Conservation (phyloP, 1,140 invertebrate genomes). For the Drosophila aff. region DNA sequence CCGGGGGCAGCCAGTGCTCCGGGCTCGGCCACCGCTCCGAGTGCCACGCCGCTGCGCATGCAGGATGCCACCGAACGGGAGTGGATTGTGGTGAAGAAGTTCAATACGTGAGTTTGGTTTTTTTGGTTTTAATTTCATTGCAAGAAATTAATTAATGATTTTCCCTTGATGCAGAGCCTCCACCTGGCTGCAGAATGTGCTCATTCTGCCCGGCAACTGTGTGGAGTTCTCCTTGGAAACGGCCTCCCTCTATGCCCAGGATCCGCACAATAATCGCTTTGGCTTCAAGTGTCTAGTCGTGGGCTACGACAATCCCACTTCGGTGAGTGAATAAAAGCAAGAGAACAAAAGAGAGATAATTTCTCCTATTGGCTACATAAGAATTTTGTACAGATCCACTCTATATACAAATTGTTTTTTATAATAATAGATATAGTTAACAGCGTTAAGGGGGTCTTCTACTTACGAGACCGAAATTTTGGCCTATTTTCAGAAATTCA, state of each 20-base stretch:
- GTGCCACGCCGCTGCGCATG: constrained; percentile 13
- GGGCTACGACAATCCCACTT: constrained; percentile 93
- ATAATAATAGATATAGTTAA: too few relatives aligned
- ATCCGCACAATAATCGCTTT: constrained; percentile 92
- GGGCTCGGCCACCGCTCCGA: background rate
- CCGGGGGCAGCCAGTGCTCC: constrained; percentile 10
- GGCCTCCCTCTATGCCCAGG: constrained; percentile 97
- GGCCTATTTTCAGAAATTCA: too few relatives aligned
- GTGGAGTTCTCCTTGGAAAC: constrained; percentile 97
- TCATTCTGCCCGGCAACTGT: constrained; percentile 97
- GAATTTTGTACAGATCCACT: too few relatives aligned
- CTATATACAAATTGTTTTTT: too few relatives aligned
- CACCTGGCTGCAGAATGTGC: constrained; percentile 94
- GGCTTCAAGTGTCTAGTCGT: constrained; percentile 97
- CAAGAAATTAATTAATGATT: background rate
- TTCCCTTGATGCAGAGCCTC: constrained; percentile 85
- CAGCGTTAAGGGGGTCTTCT: too few relatives aligned
- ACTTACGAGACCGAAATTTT: too few relatives aligned
- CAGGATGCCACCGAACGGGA: constrained; percentile 58
- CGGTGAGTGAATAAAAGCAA: constrained; percentile 42
- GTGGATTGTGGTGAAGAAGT: constrained; percentile 85
- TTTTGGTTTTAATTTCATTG: background rate
- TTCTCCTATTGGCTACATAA: too few relatives aligned
- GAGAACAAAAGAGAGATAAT: too few relatives aligned
- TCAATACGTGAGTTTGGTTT: constrained; percentile 72